phyloP scores from a whole-genome alignment of 2,888 invertebrate species.

The Lottia scabra region DNA sequence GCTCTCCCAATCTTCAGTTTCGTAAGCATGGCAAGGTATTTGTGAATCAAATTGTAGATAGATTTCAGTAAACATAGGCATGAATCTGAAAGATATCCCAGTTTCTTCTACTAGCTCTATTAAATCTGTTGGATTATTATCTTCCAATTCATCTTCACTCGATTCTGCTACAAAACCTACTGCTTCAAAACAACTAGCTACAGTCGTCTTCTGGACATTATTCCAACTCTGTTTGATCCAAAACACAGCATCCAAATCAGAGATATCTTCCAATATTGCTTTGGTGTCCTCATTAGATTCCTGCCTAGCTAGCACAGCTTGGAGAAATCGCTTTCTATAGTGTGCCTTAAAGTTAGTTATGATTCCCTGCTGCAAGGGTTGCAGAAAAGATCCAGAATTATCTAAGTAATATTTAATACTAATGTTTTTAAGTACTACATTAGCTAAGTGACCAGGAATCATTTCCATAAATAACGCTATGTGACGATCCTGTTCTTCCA shows the following conservation, averaged over 20 bases:
- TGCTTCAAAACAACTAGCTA: constrained; percentile 20
- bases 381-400: constrained; percentile 23
- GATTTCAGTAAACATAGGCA: constrained; percentile 21
- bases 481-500: constrained; percentile 25
- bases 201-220: constrained; percentile 10
- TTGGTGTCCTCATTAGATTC: constrained; percentile 7
- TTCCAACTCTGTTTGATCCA: constrained; percentile 27
- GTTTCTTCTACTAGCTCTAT: constrained; percentile 22
- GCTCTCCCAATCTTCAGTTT: constrained; percentile 26
- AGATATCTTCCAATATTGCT: constrained; percentile 3
- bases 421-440: constrained; percentile 24
- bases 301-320: constrained; percentile 18
- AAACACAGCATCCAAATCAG: constrained; percentile 24
- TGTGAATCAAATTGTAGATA: constrained; percentile 29
- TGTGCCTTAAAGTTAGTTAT: constrained; percentile 22
- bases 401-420: constrained; percentile 31
- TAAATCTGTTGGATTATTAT: constrained; percentile 9
- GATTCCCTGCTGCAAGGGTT: constrained; percentile 28
- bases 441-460: constrained; percentile 26
- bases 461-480: constrained; percentile 32
- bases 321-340: constrained; percentile 25
- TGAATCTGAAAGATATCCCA: constrained; percentile 21
- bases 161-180: constrained; percentile 19
- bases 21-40: constrained; percentile 19
- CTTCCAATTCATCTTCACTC: constrained; percentile 6